Evolutionary conservation across 2,113 vertebrate species (phyloP).

Genomic region (Heptranchias perlo): DNA sequence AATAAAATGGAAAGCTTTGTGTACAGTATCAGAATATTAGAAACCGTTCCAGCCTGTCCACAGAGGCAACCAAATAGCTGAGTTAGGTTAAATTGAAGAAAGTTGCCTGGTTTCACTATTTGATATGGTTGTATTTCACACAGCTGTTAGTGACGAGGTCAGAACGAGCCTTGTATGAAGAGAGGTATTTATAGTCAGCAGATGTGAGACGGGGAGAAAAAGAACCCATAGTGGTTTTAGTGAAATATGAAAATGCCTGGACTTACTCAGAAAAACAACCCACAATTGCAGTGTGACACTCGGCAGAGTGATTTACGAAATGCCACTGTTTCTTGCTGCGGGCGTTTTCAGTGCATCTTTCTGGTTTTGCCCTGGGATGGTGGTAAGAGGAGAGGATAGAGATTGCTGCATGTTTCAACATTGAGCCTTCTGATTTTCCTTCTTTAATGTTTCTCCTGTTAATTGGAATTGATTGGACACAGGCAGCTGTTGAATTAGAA

Average conservation of each 20-base stretch:
- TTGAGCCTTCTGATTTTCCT: background rate
- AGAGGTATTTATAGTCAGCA: conserved; percentile 11
- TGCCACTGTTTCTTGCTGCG: background rate
- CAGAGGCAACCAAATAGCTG: background rate
- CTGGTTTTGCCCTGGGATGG: background rate
- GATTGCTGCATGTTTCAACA: background rate
- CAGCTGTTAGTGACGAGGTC: background rate
- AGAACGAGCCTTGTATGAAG: background rate
- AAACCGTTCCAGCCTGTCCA: background rate
- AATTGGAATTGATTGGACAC: background rate
- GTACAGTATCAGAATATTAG: background rate
- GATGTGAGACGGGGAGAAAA: conserved; percentile 3
- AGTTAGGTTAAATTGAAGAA: conserved; percentile 3
- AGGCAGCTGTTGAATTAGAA: background rate
- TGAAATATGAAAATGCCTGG: background rate
- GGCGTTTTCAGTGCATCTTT: background rate
- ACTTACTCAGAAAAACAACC: background rate
- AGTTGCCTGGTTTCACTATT: background rate
- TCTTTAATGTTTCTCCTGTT: background rate
- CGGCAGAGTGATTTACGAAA: background rate
- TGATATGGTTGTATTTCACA: background rate
- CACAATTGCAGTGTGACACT: background rate
- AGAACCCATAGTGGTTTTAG: background rate
- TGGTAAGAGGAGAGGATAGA: background rate
- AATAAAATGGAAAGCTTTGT: background rate